Evolutionary conservation across 1,140 invertebrate species (phyloP), one percentile per base, ranked within the genome.

Genomic region (Heliothis virescens): DNA sequence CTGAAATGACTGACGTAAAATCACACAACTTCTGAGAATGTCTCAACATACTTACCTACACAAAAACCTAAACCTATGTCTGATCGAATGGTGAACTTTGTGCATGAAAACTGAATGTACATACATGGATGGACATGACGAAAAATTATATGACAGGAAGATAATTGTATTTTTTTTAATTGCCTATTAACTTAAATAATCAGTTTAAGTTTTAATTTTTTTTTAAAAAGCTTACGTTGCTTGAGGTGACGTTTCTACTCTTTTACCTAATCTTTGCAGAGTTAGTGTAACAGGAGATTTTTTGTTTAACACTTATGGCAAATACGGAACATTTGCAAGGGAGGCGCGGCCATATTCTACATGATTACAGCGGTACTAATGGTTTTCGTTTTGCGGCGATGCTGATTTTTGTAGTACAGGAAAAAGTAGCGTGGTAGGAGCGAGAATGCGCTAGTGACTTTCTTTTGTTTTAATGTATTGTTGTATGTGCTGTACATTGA

Each of bases 281-380:
- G 34, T 57, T 72, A 77, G 77, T 72, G 47, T 72, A 71, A 59
- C 77, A 18, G 55, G 41, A 65, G 55, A 26, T 71, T 72, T 72
- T 48, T 60, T 79, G 53, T 71, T 63, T 77, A 21, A 77, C 53
- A 50, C 47, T 79, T 69, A 79, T 57, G 77, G 77, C 53, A 62
- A 79, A 79, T 72, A 72, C 67, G 77, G 77, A 71, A 78, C 65
- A 72, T 71, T 71, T 72, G 21, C 34, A 65, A 15, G 53, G 57
- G 53, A 73, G 52, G 47, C 48, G 26, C 59, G 59, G 74, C 18
- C n/a, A 21, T 77, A 77, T 65, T 63, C 48, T 65, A 77, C 59
- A 77, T 34, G 50, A 41, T 26, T 18, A 18, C 11, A 50, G 72
- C 55, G 60, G 13, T 75, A 72, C 53, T 67, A 67, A 67, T 67